phyloP scores from a whole-genome alignment of 2,797 vertebrate species.

The Galagoides demidoff region DNA sequence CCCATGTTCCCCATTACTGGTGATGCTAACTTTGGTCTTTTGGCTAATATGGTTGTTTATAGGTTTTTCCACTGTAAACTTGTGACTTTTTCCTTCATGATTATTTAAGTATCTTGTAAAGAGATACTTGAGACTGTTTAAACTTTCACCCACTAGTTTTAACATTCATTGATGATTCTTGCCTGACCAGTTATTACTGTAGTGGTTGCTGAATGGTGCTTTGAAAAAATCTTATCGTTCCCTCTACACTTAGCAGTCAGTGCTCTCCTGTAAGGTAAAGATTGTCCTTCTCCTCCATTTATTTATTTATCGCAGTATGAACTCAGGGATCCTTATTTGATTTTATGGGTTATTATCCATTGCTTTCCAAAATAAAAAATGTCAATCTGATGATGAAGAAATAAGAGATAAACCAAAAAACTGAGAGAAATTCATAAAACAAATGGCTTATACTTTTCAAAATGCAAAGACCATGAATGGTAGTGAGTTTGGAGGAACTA shows the following conservation, averaged over 20 bases:
- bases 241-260: not conserved
- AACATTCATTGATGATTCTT: not conserved
- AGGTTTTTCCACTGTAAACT: not conserved
- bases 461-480: constrained; percentile 4
- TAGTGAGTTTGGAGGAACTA: not conserved
- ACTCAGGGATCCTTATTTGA: not conserved
- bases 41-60: not conserved
- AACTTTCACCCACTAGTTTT: not conserved
- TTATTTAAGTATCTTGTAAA: not conserved
- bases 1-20: not conserved
- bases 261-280: not conserved
- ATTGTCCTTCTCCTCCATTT: not conserved
- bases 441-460: not conserved
- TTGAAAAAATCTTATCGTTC: not conserved
- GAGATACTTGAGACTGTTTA: not conserved
- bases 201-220: not conserved
- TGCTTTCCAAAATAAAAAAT: not conserved
- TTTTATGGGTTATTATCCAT: not conserved
- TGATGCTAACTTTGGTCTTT: not conserved
- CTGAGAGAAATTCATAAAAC: not conserved
- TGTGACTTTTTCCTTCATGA: not conserved
- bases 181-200: not conserved
- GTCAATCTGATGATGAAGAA: not conserved
- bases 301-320: not conserved
- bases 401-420: not conserved